phyloP scores from a whole-genome alignment of 2,113 vertebrate species.

The Festucalex cinctus region DNA sequence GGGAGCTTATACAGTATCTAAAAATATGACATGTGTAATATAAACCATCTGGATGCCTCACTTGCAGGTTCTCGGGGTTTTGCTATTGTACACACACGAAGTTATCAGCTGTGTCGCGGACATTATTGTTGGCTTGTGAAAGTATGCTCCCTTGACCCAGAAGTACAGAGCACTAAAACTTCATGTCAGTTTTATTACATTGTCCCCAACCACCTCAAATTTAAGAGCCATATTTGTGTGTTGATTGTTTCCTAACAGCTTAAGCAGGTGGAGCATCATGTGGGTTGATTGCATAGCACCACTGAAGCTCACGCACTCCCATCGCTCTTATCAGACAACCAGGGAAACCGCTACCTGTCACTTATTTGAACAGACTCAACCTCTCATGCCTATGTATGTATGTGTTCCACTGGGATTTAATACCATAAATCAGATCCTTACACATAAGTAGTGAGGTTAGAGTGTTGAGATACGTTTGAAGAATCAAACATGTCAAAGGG shows the following conservation, averaged over 20 bases:
- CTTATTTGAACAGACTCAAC: slow-evolving; percentile 42
- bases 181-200: slow-evolving; percentile 34
- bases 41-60: background rate
- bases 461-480: slow-evolving; percentile 32
- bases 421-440: slow-evolving; percentile 53
- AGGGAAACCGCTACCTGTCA: slow-evolving; percentile 36
- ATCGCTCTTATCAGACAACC: slow-evolving; percentile 3
- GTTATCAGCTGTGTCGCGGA: slow-evolving; percentile 46
- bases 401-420: slow-evolving; percentile 56
- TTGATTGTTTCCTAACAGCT: slow-evolving; percentile 27
- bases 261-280: slow-evolving; percentile 23
- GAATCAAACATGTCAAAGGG: slow-evolving; percentile 33
- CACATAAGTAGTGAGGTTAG: slow-evolving; percentile 33
- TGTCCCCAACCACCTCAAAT: slow-evolving; percentile 28
- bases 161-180: slow-evolving; percentile 24
- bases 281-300: background rate
- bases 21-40: background rate
- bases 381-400: slow-evolving; percentile 47
- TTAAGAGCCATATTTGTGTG: slow-evolving; percentile 31
- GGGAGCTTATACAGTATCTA: background rate
- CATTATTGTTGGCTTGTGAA: slow-evolving; percentile 51
- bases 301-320: slow-evolving; percentile 2
- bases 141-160: slow-evolving; percentile 23
- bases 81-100: slow-evolving; percentile 45
- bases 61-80: slow-evolving; percentile 30